Conservation (phyloP, 1,140 invertebrate genomes). For the Drosophila sturtevanti region DNA sequence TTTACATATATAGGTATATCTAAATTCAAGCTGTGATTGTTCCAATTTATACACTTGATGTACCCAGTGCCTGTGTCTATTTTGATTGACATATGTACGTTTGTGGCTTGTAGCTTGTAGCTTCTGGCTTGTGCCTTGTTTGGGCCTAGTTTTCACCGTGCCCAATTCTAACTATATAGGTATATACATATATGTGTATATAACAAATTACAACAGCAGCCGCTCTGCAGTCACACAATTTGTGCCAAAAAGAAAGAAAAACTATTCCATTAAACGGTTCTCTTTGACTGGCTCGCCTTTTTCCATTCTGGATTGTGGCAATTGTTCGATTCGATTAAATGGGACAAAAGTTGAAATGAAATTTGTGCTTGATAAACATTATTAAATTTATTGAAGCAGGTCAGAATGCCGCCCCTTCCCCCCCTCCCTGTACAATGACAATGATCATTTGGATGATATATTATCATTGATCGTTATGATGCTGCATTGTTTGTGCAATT, state of each 20-base stretch:
- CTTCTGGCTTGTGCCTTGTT: neutral
- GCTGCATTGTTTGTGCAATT: conserved; percentile 54
- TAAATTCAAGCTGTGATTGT: conserved; percentile 14
- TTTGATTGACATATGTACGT: conserved; percentile 48
- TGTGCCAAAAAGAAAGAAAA: conserved; percentile 29
- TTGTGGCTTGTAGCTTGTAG: conserved; percentile 14
- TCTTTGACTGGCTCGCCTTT: conserved; percentile 28
- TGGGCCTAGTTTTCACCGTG: conserved; percentile 35
- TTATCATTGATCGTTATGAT: neutral
- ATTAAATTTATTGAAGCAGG: conserved; percentile 65
- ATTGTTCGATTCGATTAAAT: conserved; percentile 27
- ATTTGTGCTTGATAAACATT: conserved; percentile 4
- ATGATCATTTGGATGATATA: neutral
- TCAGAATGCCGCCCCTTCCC: conserved; percentile 54
- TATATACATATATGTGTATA: neutral
- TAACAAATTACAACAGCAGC: too few relatives aligned
- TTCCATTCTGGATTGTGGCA: conserved; percentile 35
- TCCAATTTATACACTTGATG: conserved; percentile 22
- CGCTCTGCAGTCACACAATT: conserved; percentile 20
- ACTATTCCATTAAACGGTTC: conserved; percentile 56
- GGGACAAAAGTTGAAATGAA: conserved; percentile 13
- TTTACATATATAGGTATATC: neutral
- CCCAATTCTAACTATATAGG: conserved; percentile 46
- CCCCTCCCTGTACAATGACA: too few relatives aligned
- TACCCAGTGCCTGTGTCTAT: neutral